phyloP scores from a whole-genome alignment of 2,888 invertebrate species.

The Diplazon laetatorius region DNA sequence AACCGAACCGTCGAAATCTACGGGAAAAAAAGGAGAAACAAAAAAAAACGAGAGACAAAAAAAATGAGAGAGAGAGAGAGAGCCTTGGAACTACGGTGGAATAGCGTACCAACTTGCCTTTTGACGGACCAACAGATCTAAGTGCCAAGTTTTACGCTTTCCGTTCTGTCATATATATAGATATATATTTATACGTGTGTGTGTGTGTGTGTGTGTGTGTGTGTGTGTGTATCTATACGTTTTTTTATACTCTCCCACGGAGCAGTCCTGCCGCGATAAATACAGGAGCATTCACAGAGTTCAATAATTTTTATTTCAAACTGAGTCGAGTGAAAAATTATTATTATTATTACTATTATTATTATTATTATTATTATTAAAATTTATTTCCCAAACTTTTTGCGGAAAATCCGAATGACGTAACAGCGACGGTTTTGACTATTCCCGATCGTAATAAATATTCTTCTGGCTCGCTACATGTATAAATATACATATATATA shows the following conservation, averaged over 20 bases:
- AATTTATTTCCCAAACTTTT: constrained; percentile 21
- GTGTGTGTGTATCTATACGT: no score
- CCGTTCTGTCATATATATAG: no score
- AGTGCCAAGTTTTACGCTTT: constrained; percentile 77
- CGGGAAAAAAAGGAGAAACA: constrained; percentile 58
- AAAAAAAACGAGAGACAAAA: no score
- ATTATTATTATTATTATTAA: no score
- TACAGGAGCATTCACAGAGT: no score
- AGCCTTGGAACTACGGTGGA: constrained; percentile 34
- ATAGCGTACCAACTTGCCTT: constrained; percentile 51
- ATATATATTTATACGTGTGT: no score
- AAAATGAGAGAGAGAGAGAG: constrained; percentile 55
- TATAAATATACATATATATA: no score
- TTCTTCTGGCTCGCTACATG: constrained; percentile 35
- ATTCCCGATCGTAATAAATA: constrained; percentile 60
- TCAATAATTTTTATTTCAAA: no score
- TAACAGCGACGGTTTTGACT: constrained; percentile 1
- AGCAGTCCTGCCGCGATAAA: no score
- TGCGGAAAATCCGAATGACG: neutral
- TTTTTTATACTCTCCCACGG: constrained; percentile 57
- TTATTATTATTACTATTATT: no score
- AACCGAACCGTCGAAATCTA: constrained; percentile 22
- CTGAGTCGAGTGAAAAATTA: constrained; percentile 7
- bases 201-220: no score
- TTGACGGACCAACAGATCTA: constrained; percentile 73